phyloP scores from a whole-genome alignment of 2,888 invertebrate species.

The Nomada ferruginata region DNA sequence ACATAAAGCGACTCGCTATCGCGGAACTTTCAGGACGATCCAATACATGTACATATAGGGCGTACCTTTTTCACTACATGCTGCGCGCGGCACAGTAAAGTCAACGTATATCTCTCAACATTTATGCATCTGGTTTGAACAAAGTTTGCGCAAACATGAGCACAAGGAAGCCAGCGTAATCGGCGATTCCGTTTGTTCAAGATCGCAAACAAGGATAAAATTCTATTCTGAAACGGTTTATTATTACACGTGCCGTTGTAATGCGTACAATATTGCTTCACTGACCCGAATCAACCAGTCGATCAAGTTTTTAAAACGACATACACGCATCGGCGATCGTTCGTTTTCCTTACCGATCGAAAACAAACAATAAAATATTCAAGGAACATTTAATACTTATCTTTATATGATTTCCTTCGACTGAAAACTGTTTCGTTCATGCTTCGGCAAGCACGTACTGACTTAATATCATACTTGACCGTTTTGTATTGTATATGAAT shows the following conservation, averaged over 20 bases:
- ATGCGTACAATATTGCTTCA: conserved; percentile 63
- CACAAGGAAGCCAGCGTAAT: conserved; percentile 26
- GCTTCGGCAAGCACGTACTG: conserved; percentile 52
- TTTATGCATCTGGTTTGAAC: background rate
- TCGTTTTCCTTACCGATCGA: conserved; percentile 43
- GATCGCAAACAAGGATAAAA: conserved; percentile 42
- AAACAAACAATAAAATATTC: conserved; percentile 65
- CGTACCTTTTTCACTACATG: conserved; percentile 27
- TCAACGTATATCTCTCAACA: conserved; percentile 22
- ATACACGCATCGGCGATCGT: conserved; percentile 40
- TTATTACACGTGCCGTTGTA: conserved; percentile 63
- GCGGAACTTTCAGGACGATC: background rate
- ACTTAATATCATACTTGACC: conserved; percentile 56
- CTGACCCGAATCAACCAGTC: conserved; percentile 57
- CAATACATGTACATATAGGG: background rate
- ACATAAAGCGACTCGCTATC: background rate
- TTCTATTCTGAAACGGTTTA: conserved; percentile 63
- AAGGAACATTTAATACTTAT: conserved; percentile 70
- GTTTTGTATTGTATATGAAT: conserved; percentile 57
- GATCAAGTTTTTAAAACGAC: conserved; percentile 51
- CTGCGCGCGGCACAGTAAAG: conserved; percentile 50
- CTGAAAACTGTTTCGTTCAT: conserved; percentile 46
- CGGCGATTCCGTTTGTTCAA: conserved; percentile 24
- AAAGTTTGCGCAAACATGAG: conserved; percentile 4
- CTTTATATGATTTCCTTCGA: conserved; percentile 57